Conservation (phyloP, 2,888 invertebrate genomes). For the Drosophila koepferae region DNA sequence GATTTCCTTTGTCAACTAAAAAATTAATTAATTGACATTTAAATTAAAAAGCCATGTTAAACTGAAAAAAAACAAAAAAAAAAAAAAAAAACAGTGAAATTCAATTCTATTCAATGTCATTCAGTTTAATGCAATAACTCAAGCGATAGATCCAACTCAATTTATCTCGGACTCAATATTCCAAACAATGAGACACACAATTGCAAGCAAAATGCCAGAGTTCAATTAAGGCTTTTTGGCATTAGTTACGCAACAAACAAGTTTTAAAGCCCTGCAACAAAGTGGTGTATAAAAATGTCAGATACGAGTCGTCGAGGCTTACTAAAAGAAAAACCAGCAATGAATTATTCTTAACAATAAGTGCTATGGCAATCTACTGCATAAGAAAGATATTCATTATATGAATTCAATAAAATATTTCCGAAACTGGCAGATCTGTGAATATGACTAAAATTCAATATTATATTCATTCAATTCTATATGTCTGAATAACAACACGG, state of each 20-base stretch:
- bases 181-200: conserved; percentile 8
- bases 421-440: not conserved
- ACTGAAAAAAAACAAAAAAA: too few relatives aligned
- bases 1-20: conserved; percentile 31
- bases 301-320: not conserved
- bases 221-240: conserved; percentile 16
- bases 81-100: conserved; percentile 2
- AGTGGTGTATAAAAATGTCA: not conserved
- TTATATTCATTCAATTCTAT: not conserved
- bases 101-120: conserved; percentile 32
- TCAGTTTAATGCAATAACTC: conserved; percentile 8
- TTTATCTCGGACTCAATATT: conserved; percentile 3
- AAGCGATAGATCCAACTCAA: conserved; percentile 25
- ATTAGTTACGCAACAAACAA: conserved; percentile 14
- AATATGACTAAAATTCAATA: not conserved
- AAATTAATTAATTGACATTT: conserved; percentile 58
- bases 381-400: not conserved
- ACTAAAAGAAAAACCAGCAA: too few relatives aligned
- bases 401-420: not conserved
- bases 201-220: conserved; percentile 46
- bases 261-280: conserved; percentile 16
- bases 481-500: too few relatives aligned
- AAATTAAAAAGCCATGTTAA: conserved; percentile 34
- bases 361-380: not conserved
- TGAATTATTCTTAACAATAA: not conserved